Base-by-base conservation (phyloP, 2,113 vertebrate species). In the Daphoenositta chrysoptera region DNA sequence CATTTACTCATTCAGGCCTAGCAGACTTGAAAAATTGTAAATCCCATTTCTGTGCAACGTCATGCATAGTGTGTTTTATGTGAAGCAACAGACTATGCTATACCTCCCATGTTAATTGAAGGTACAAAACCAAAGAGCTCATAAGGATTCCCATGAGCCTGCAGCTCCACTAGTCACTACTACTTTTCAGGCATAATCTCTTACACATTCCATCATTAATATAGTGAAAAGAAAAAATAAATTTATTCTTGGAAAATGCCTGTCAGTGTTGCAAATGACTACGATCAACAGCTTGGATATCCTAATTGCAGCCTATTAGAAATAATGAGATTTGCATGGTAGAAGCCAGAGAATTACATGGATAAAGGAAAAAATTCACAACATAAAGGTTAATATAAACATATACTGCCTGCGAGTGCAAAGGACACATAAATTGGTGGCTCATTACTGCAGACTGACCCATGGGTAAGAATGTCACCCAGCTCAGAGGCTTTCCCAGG, bases 401-500 rank as follows among this genome's bases (percentile, higher is more conserved):
- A 98, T 98, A 98, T 97, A 95, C 96, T 83, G 96, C 95, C 85
- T 45, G 94, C 33, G 75, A 97, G 96, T 96, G 97, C 96, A 98
- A 97, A 98, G 94, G 90, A 96, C 97, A 96, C 92, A 92, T 97
- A 96, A 96, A 93, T 87, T 88, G 96, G 87, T 76, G 69, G 92
- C 98, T 99, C 98, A 98, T 99, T 99, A 99, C 97, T 93, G 97
- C 93, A 90, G 97, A 97, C 88, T 98, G 98, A 98, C 98, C 98
- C 90, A 96, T 89, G 95, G 98, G 97, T 98, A 97, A 97, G 96
- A 97, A 98, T 98, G 98, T 98, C 98, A 98, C 87, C 96, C 97
- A 94, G 93, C 91, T 95, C 87, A 97, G 85, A 97, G 97, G 81
- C 95, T 98, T 98, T 98, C 98, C 98, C 98, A 98, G 98, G 98